phyloP scores from a whole-genome alignment of 1,140 invertebrate genomes.

The Pseudomyrmex cubaensis region DNA sequence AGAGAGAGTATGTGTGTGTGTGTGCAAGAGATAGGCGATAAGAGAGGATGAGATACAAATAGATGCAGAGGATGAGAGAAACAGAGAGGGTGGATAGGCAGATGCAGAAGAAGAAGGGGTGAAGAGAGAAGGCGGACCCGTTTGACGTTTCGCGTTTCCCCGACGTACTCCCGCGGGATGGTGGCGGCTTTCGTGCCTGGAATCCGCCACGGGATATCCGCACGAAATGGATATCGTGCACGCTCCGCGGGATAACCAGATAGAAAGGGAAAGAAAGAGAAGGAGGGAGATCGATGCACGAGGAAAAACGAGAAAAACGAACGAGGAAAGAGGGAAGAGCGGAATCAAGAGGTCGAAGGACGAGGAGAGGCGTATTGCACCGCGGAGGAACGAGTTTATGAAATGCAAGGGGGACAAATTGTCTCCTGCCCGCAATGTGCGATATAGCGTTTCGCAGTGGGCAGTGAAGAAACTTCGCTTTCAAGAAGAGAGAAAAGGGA shows the following conservation, averaged over 20 bases:
- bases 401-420: conserved; percentile 70
- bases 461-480: conserved; percentile 1
- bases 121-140: conserved; percentile 59
- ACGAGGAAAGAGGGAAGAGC: neutral
- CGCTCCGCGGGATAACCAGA: conserved; percentile 67
- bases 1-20: neutral
- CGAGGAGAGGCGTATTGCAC: conserved; percentile 35
- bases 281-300: neutral
- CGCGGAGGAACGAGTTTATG: conserved; percentile 57
- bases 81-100: neutral
- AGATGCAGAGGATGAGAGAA: conserved; percentile 23
- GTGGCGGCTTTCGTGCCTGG: conserved; percentile 76
- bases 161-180: conserved; percentile 78
- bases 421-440: conserved; percentile 52
- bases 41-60: conserved; percentile 27
- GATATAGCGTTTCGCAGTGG: conserved; percentile 38
- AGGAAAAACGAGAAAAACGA: conserved; percentile 4
- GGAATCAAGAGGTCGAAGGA: conserved; percentile 32
- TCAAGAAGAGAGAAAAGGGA: neutral
- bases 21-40: neutral
- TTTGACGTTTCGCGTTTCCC: conserved; percentile 80
- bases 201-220: conserved; percentile 77
- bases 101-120: conserved; percentile 46
- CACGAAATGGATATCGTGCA: conserved; percentile 78
- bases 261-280: conserved; percentile 36